Evolutionary conservation across 2,888 invertebrate species (phyloP), one percentile per base, ranked within the genome.

Genomic region (Idaea biselata): DNA sequence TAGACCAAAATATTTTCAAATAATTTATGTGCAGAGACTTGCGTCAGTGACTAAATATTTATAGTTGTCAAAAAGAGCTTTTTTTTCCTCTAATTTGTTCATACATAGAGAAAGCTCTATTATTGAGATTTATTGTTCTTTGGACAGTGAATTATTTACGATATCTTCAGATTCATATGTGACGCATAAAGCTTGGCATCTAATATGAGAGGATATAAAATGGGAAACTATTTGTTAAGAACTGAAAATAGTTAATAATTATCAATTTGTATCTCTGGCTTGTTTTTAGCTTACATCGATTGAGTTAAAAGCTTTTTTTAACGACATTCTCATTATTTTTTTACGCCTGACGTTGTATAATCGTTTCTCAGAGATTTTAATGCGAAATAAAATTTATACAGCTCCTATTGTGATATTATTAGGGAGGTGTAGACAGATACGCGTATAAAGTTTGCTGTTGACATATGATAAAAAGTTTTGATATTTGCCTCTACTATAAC

Each of bases 11-110:
- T 77, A 76, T 76, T 74, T 73, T 73, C 63, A 69, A 67, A 72
- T 78, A 78, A 82, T 78, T 82, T 78, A 80, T 78, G 75, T 74
- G 72, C 72, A 72, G 70, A 74, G 75, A 79, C 75, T 78, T 82
- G 79, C 82, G 83, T 81, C 82, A 81, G 67, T 75, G 76, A 71
- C 73, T 68, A 73, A 74, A 74, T 72, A 69, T 72, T 73, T 75
- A 72, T 72, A 76, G 72, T 72, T 56, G 56, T 56, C 56, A 56
- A 53, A 18, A 18, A 33, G 25, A 6, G 54, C 18, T 18, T 18
- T 56, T 56, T 18, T 55, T 55, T 17, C 55, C 55, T 17, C 16
- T 56, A 56, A 56, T 18, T 57, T 63, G 53, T n/a, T 55, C 60
- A 17, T 57, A 63, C 16, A 59, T 58, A 61, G 44, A 60, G 31